Evolutionary conservation across 2,888 invertebrate species (phyloP).

Genomic region (Polyommatus iphigenia): DNA sequence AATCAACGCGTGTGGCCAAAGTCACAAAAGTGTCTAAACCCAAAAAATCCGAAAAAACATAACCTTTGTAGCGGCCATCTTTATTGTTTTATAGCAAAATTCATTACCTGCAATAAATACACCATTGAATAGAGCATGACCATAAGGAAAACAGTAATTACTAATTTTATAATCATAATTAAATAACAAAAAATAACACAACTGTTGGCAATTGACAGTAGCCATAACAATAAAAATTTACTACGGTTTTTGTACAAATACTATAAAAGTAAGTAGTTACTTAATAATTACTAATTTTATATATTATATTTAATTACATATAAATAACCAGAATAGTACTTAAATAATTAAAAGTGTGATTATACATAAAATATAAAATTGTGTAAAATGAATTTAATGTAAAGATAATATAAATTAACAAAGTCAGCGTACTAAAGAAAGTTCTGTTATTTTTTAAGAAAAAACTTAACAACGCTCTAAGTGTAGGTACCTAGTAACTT

Average conservation of each 20-base stretch:
- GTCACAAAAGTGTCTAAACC: too few relatives aligned
- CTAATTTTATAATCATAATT: background rate
- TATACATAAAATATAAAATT: too few relatives aligned
- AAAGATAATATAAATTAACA: too few relatives aligned
- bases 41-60: background rate
- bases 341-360: too few relatives aligned
- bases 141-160: background rate
- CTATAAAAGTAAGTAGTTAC: background rate
- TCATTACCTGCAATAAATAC: background rate
- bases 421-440: too few relatives aligned
- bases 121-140: background rate
- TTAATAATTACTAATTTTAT: background rate
- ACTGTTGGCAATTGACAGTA: background rate
- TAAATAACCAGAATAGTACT: background rate
- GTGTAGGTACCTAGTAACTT: too few relatives aligned
- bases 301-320: background rate
- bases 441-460: too few relatives aligned
- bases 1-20: background rate
- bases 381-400: too few relatives aligned
- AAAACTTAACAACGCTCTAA: too few relatives aligned
- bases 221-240: conserved; percentile 12
- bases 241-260: background rate
- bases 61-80: background rate
- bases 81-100: background rate
- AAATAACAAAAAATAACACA: background rate